A percentile compares a stretch with the other conserved stretches of the same genome.
These are phyloP conservation scores for Campopleginae sp. DNA, from an alignment of 2,888 invertebrate species.

Conservation along the genomic window DNA sequence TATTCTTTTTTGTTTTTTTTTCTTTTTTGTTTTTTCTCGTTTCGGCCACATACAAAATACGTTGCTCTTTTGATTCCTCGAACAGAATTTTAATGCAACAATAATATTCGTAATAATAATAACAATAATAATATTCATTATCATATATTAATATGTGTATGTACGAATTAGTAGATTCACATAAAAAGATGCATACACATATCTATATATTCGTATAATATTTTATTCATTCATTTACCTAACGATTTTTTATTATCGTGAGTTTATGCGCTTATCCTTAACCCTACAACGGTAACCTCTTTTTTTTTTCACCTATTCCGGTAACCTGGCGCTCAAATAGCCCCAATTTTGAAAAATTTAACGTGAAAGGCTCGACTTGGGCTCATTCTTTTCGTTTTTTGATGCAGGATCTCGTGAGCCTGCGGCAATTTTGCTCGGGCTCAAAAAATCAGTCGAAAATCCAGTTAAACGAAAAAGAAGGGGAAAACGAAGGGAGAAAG, in stretches of 20 bases:
- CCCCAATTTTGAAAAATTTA: too few species aligned
- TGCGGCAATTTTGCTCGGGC: too few species aligned
- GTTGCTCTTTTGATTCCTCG: conserved; percentile 74
- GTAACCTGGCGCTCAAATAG: too few species aligned
- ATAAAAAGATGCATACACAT: conserved; percentile 31
- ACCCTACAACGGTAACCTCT: too few species aligned
- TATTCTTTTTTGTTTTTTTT: conserved; percentile 62
- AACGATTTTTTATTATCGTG: conserved; percentile 59
- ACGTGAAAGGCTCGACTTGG: too few species aligned
- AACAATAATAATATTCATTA: conserved; percentile 39
- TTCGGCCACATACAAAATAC: conserved; percentile 78
- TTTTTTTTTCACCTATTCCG: too few species aligned
- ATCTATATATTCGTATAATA: conserved; percentile 51
- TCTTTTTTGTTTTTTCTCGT: conserved; percentile 63
- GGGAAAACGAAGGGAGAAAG: too few species aligned
- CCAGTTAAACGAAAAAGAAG: too few species aligned
- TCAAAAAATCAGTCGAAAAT: too few species aligned
- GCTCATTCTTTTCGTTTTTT: too few species aligned
- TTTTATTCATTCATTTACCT: conserved; percentile 62
- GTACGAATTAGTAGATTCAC: neutral
- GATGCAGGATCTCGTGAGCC: too few species aligned
- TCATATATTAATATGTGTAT: conserved; percentile 43
- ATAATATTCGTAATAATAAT: conserved; percentile 61
- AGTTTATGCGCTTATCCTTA: conserved; percentile 40
- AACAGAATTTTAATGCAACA: conserved; percentile 74